A percentile compares a stretch with the other conserved stretches of the same genome.
Evolutionary conservation across 2,113 vertebrate genomes (phyloP).

Genomic region (Boleophthalmus pectinirostris): DNA sequence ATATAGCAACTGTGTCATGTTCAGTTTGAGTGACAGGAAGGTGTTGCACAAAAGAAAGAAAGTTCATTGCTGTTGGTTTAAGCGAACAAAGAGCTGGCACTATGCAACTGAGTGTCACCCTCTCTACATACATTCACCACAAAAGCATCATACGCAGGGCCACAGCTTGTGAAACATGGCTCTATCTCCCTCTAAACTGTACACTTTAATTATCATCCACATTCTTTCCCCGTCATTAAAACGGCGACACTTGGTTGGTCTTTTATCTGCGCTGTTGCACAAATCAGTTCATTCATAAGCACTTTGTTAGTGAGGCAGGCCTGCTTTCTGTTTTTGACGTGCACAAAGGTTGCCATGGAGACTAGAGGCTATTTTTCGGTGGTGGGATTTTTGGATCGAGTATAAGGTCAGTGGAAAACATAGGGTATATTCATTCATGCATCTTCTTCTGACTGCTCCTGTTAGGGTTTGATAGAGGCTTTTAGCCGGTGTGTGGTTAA

Average conservation of each 20-base stretch:
- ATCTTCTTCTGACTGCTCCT: not conserved
- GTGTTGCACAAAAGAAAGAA: not conserved
- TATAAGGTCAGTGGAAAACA: not conserved
- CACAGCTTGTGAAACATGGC: not conserved
- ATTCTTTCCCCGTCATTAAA: conserved; percentile 10
- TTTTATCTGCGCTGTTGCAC: conserved; percentile 1
- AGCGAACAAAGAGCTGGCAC: not conserved
- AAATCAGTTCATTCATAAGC: conserved; percentile 14
- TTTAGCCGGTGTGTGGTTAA: not conserved
- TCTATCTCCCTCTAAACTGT: not conserved
- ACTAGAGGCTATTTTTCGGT: not conserved
- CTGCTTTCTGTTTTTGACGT: not conserved
- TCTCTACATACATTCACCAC: not conserved
- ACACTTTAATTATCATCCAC: not conserved
- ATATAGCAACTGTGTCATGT: not conserved
- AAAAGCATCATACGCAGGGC: not conserved
- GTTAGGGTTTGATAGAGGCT: not conserved
- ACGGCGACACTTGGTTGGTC: not conserved
- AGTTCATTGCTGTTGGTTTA: conserved; percentile 2
- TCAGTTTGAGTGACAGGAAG: not conserved
- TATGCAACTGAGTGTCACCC: not conserved
- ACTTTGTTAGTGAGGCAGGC: not conserved
- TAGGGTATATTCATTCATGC: not conserved
- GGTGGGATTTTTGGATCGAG: not conserved
- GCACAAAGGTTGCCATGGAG: conserved; percentile 22